These are phyloP conservation scores for Lissocephala sabroskyi DNA, from an alignment of 2,888 invertebrate species.

Conservation along the genomic window DNA sequence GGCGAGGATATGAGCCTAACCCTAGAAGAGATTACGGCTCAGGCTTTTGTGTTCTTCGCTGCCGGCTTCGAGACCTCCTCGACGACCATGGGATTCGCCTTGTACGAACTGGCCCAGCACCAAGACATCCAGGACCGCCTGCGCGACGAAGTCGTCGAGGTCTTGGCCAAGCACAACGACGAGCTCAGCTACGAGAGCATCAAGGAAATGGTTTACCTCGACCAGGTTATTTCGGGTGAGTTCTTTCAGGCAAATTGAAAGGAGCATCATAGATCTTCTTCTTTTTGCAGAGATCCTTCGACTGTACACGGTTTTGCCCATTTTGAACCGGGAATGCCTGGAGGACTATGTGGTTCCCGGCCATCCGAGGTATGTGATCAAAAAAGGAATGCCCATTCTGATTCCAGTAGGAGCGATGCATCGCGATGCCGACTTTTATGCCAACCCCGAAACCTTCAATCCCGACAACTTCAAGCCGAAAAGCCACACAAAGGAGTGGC, in stretches of 20 bases:
- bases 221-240: slow-evolving; percentile 45
- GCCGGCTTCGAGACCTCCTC: slow-evolving; percentile 76
- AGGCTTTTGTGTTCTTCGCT: slow-evolving; percentile 74
- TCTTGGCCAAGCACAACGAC: slow-evolving; percentile 65
- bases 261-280: no score
- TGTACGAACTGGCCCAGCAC: slow-evolving; percentile 74
- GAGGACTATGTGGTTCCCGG: slow-evolving; percentile 73
- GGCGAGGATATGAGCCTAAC: no score
- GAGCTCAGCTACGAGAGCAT: slow-evolving; percentile 69
- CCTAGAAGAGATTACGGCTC: slow-evolving; percentile 73
- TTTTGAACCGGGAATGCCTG: slow-evolving; percentile 73
- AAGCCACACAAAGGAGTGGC: slow-evolving; percentile 71
- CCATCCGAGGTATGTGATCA: slow-evolving; percentile 72
- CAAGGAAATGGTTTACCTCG: slow-evolving; percentile 72
- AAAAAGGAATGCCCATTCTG: slow-evolving; percentile 55
- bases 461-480: slow-evolving; percentile 76
- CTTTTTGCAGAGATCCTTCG: slow-evolving; percentile 74
- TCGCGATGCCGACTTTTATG: slow-evolving; percentile 73
- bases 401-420: slow-evolving; percentile 73
- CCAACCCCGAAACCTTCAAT: slow-evolving; percentile 76
- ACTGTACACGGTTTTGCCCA: slow-evolving; percentile 74
- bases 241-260: no score
- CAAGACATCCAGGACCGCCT: slow-evolving; percentile 72
- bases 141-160: slow-evolving; percentile 70
- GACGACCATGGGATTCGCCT: slow-evolving; percentile 72